phyloP scores from a whole-genome alignment of 2,113 vertebrate genomes.

The Capreolus pygargus region DNA sequence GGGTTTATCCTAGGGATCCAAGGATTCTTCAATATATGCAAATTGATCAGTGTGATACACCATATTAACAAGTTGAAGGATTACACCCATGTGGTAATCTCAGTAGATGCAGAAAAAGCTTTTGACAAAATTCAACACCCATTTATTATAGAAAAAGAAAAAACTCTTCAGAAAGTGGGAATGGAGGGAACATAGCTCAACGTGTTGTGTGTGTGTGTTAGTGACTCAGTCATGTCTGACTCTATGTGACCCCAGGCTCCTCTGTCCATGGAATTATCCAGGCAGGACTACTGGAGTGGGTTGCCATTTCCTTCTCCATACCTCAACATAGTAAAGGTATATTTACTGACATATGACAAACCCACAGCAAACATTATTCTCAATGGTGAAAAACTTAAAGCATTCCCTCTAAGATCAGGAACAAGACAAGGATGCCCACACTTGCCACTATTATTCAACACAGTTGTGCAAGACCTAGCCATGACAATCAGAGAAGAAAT shows the following conservation, averaged over 20 bases:
- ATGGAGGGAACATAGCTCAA: not conserved
- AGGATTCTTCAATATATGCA: not conserved
- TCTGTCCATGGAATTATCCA: not conserved
- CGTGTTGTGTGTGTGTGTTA: not conserved
- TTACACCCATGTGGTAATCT: not conserved
- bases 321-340: not conserved
- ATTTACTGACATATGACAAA: not conserved
- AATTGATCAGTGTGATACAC: not conserved
- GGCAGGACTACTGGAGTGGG: not conserved
- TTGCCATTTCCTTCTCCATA: not conserved
- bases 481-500: not conserved
- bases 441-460: not conserved
- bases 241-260: not conserved
- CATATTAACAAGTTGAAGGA: not conserved
- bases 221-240: fast-evolving
- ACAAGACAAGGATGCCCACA: not conserved
- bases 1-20: not conserved
- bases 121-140: not conserved
- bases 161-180: not conserved
- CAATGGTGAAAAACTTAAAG: not conserved
- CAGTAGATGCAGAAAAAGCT: not conserved
- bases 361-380: not conserved
- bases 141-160: not conserved
- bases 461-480: not conserved
- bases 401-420: not conserved